Percentiles rank a stretch among this genome's conserved stretches.
Evolutionary conservation across 2,888 invertebrate species (phyloP).

Genomic region (Tineola bisselliella): DNA sequence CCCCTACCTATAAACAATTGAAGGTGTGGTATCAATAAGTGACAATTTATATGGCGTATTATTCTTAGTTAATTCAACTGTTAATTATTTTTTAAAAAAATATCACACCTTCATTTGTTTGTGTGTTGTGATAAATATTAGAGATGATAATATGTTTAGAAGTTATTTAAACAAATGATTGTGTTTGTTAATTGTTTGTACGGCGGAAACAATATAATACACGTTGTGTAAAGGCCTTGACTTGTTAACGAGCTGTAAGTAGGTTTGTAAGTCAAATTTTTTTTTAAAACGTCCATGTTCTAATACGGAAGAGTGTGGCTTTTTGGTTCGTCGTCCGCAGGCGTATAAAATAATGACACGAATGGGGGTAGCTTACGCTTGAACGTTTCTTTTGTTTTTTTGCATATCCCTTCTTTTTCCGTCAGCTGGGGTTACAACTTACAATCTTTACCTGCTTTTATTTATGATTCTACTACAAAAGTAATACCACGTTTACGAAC

Average conservation of each 20-base stretch:
- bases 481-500: background rate
- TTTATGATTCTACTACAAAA: background rate
- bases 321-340: background rate
- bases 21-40: no score
- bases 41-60: no score
- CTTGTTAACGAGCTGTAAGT: background rate
- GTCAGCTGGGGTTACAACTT: background rate
- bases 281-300: background rate
- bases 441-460: background rate
- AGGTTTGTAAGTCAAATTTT: background rate
- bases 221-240: background rate
- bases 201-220: constrained; percentile 1
- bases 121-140: no score
- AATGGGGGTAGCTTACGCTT: no score
- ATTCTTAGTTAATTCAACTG: no score
- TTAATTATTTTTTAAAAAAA: no score
- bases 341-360: no score
- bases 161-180: background rate
- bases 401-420: background rate
- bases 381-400: background rate
- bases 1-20: no score
- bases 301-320: background rate
- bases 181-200: background rate
- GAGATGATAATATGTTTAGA: no score
- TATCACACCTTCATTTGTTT: no score